These are phyloP conservation scores for Chrysodeixis includens DNA, from an alignment of 2,888 invertebrate species.

Conservation along the genomic window DNA sequence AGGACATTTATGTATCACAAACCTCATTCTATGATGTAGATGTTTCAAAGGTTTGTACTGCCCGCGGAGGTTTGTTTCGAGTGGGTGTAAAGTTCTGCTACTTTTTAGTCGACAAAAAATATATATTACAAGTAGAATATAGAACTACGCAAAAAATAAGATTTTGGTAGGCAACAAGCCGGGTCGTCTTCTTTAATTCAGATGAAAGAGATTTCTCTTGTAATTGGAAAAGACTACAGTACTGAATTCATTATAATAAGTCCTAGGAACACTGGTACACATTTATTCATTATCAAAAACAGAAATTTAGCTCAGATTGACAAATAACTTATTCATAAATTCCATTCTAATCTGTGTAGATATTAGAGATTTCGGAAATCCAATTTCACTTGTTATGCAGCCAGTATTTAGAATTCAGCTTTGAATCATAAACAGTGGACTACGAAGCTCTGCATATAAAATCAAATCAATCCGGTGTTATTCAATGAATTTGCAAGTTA, in stretches of 20 bases:
- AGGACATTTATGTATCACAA: too few relatives aligned
- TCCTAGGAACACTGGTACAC: too few relatives aligned
- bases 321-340: not conserved
- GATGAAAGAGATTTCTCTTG: not conserved
- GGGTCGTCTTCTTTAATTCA: not conserved
- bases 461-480: constrained; percentile 50
- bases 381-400: not conserved
- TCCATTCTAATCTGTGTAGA: not conserved
- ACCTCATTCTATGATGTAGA: too few relatives aligned
- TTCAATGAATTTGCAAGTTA: constrained; percentile 60
- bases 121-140: not conserved
- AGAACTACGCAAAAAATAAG: not conserved
- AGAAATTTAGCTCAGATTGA: not conserved
- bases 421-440: constrained; percentile 31
- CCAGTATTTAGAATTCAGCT: constrained; percentile 16
- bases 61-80: not conserved
- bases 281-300: not conserved
- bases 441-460: constrained; percentile 45
- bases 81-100: not conserved
- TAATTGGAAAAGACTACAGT: not conserved
- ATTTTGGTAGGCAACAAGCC: not conserved
- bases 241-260: not conserved
- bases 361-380: constrained; percentile 2
- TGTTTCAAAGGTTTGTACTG: too few relatives aligned
- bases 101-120: not conserved